Percentiles rank a stretch among this genome's conserved stretches.
Conservation (phyloP, 1,140 invertebrate genomes). For the Hylaeus anthracinus region DNA sequence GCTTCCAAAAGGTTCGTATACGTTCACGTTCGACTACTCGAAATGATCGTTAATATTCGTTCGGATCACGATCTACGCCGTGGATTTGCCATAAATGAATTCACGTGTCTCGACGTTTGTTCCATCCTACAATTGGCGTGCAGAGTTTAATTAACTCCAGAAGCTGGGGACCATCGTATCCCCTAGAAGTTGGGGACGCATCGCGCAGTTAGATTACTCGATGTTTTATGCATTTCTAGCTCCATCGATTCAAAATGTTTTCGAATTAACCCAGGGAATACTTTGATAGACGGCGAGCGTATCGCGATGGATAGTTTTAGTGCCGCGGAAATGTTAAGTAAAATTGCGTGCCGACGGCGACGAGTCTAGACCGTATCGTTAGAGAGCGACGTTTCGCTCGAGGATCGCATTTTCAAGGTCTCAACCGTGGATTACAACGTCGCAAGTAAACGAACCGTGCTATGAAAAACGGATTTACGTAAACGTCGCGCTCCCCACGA, state of each 20-base stretch:
- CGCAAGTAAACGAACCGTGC: slow-evolving; percentile 37
- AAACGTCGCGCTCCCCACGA: slow-evolving; percentile 10
- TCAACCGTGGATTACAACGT: slow-evolving; percentile 34
- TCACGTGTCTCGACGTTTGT: background rate
- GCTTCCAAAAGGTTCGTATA: slow-evolving; percentile 75
- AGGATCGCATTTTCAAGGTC: slow-evolving; percentile 41
- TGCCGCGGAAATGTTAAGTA: background rate
- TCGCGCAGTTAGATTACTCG: too few species aligned
- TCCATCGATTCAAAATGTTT: background rate
- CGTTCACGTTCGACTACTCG: background rate
- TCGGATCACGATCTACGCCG: too few species aligned
- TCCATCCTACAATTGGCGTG: background rate
- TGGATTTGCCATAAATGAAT: too few species aligned
- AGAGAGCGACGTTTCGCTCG: slow-evolving; percentile 29
- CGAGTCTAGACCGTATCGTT: slow-evolving; percentile 32
- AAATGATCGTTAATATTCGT: background rate
- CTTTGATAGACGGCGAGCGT: too few species aligned
- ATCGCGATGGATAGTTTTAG: background rate
- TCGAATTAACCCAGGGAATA: too few species aligned
- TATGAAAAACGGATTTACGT: slow-evolving; percentile 48
- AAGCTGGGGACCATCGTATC: too few species aligned
- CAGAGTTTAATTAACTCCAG: too few species aligned
- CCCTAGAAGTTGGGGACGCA: too few species aligned
- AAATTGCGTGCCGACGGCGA: slow-evolving; percentile 34
- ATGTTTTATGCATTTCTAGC: background rate